These are phyloP conservation scores for Drosophila virilis DNA, from an alignment of 1,140 invertebrate species.

Conservation along the genomic window DNA sequence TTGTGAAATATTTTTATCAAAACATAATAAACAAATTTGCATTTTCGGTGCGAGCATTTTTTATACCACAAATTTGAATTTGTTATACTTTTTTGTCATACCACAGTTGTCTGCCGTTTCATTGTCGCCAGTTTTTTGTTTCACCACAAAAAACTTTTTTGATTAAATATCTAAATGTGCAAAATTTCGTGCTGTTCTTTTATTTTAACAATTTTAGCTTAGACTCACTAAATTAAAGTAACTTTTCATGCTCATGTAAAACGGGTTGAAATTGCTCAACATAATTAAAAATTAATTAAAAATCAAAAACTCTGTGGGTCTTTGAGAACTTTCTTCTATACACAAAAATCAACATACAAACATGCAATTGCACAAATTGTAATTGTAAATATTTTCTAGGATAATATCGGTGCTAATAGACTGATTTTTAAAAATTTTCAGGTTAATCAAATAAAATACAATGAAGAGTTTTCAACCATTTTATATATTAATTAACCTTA, in stretches of 20 bases:
- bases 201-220: constrained; percentile 21
- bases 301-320: constrained; percentile 1
- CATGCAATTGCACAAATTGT: no score
- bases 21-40: constrained; percentile 80
- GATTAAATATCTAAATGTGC: constrained; percentile 56
- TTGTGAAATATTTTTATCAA: constrained; percentile 70
- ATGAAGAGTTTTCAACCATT: no score
- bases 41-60: constrained; percentile 41
- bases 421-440: no score
- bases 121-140: constrained; percentile 24
- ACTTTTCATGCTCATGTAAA: constrained; percentile 42
- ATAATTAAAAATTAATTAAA: constrained; percentile 22
- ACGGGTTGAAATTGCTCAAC: constrained; percentile 4
- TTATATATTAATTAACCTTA: no score
- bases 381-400: no score
- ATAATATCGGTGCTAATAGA: no score
- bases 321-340: no score
- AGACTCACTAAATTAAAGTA: constrained; percentile 52
- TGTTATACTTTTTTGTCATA: constrained; percentile 19
- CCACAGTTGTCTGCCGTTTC: constrained; percentile 31
- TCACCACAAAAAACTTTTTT: constrained; percentile 50
- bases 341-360: no score
- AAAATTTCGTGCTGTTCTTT: constrained; percentile 8
- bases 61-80: constrained; percentile 28
- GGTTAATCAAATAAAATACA: no score